Percentiles rank a stretch among this genome's conserved stretches.
These are phyloP conservation scores for Hedya salicella DNA, from an alignment of 2,888 invertebrate species.

Conservation along the genomic window DNA sequence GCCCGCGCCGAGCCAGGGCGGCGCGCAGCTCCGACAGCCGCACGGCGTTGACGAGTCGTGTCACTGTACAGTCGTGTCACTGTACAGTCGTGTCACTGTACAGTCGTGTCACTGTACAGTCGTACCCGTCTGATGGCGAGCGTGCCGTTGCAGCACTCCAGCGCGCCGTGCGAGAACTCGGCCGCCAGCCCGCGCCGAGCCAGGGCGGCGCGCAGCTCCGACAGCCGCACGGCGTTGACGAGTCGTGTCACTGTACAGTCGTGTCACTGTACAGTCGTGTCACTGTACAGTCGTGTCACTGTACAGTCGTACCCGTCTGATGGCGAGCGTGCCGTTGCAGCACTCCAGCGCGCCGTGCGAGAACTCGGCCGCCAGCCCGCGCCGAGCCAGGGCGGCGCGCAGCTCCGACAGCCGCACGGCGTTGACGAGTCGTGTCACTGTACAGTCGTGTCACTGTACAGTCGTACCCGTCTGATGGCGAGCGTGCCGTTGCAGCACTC, in stretches of 20 bases:
- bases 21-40: too few relatives aligned
- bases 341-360: conserved; percentile 90
- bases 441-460: not conserved
- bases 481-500: conserved; percentile 97
- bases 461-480: conserved; percentile 92
- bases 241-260: too few relatives aligned
- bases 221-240: too few relatives aligned
- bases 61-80: too few relatives aligned
- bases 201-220: conserved; percentile 66
- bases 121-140: conserved; percentile 94
- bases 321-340: conserved; percentile 95
- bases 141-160: conserved; percentile 96
- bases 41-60: too few relatives aligned
- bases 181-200: conserved; percentile 92
- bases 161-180: conserved; percentile 75
- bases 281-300: too few relatives aligned
- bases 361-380: conserved; percentile 87
- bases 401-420: too few relatives aligned
- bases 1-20: conserved; percentile 93
- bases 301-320: conserved; percentile 88
- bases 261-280: too few relatives aligned
- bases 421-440: too few relatives aligned
- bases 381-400: conserved; percentile 77
- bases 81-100: too few relatives aligned
- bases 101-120: conserved; percentile 15